Conservation (phyloP, 2,113 vertebrate genomes). For the Poeciliopsis turrubarensis region DNA sequence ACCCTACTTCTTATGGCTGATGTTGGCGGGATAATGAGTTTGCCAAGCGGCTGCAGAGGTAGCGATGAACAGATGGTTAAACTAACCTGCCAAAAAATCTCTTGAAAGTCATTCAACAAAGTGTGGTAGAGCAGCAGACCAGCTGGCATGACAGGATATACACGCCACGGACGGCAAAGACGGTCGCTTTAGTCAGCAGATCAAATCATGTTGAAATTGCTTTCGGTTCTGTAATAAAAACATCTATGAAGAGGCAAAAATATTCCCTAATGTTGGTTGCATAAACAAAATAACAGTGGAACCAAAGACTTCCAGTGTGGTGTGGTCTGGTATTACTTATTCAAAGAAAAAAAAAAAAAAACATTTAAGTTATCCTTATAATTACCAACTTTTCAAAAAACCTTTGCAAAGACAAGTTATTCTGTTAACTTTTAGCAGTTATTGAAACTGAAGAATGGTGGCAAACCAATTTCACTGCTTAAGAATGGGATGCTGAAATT, state of each 20-base stretch:
- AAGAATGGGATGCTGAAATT: background rate
- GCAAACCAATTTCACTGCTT: background rate
- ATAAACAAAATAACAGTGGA: background rate
- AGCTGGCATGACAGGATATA: background rate
- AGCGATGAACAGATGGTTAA: slow-evolving; percentile 7
- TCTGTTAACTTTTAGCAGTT: background rate
- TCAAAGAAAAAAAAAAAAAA: background rate
- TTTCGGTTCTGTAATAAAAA: background rate
- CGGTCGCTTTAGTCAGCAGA: background rate
- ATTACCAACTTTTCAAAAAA: background rate
- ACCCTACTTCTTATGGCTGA: background rate
- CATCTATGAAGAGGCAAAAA: background rate
- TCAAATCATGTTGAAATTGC: background rate
- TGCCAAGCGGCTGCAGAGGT: background rate
- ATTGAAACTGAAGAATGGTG: background rate
- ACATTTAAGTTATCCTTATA: background rate
- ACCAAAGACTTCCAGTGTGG: background rate
- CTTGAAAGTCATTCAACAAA: background rate
- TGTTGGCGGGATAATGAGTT: background rate
- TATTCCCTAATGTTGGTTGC: background rate
- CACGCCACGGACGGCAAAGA: background rate
- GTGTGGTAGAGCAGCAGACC: background rate
- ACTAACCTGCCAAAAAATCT: background rate
- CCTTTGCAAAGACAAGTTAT: background rate
- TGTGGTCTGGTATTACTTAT: background rate